phyloP scores from a whole-genome alignment of 2,113 vertebrate genomes.

The Ctenomys sociabilis region DNA sequence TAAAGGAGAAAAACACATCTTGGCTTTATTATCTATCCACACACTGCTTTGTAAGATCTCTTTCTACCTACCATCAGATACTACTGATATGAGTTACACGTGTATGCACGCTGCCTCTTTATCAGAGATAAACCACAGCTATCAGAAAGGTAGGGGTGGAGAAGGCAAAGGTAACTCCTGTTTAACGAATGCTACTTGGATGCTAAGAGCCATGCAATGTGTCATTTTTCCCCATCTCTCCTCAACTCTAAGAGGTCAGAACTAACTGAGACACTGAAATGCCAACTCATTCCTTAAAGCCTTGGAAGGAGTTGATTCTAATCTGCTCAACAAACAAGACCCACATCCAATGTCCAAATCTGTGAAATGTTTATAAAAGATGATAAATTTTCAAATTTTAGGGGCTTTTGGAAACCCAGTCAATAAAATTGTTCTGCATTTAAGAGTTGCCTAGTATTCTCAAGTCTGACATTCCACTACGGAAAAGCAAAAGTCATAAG shows the following conservation, averaged over 20 bases:
- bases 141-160: not conserved
- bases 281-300: not conserved
- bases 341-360: not conserved
- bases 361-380: not conserved
- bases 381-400: not conserved
- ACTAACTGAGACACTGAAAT: not conserved
- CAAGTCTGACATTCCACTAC: not conserved
- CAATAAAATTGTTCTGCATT: not conserved
- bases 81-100: not conserved
- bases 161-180: not conserved
- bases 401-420: not conserved
- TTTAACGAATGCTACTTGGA: not conserved
- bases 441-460: not conserved
- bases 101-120: not conserved
- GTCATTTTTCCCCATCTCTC: not conserved
- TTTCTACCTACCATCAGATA: not conserved
- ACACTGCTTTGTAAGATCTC: not conserved
- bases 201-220: not conserved
- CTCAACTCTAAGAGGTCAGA: not conserved
- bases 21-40: not conserved
- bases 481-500: constrained; percentile 50
- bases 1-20: not conserved
- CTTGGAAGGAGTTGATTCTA: not conserved
- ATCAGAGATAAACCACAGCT: not conserved
- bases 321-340: not conserved